Evolutionary conservation across 1,140 invertebrate species (phyloP), one percentile per base, ranked within the genome.

Genomic region (Macrobrachium nipponense): DNA sequence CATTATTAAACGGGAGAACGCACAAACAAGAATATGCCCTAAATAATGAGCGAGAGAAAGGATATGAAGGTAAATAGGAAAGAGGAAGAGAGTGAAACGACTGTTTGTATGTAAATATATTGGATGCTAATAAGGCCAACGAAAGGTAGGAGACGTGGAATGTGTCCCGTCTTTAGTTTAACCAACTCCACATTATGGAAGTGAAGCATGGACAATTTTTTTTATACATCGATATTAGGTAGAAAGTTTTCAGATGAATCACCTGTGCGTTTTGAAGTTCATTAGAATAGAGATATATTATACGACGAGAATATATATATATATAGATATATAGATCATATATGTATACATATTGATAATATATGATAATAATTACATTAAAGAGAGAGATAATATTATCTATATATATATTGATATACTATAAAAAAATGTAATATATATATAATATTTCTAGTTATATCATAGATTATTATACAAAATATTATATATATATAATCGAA

Each of bases 261-360:
- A 70, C 36, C 20, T 5, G 36, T 70, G 36, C 11, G 36, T 70
- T 23, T 70, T 23, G n/a, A n/a, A n/a, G n/a, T n/a, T n/a, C n/a
- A n/a, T n/a, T n/a, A n/a, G n/a, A n/a, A n/a, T n/a, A n/a, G n/a
- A n/a, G n/a, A n/a, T n/a, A n/a, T n/a, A n/a, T n/a, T 70, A 70
- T 70, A 70, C 36, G n/a, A n/a, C n/a, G n/a, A n/a, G n/a, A n/a
- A n/a, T n/a, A 70, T 70, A 70, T 70, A 70, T 70, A 70, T 70
- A 70, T 10, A 77, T 77, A 51, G 17, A 76, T 76, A 36, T 4
- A 36, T 36, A 36, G 1, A 36, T 4, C 27, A 36, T 36, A 36
- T 4, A 36, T 36, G n/a, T n/a, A n/a, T n/a, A n/a, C n/a, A n/a
- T n/a, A n/a, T n/a, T n/a, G n/a, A n/a, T n/a, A n/a, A n/a, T n/a